phyloP scores from a whole-genome alignment of 1,140 invertebrate genomes.

The Chironomus tepperi region DNA sequence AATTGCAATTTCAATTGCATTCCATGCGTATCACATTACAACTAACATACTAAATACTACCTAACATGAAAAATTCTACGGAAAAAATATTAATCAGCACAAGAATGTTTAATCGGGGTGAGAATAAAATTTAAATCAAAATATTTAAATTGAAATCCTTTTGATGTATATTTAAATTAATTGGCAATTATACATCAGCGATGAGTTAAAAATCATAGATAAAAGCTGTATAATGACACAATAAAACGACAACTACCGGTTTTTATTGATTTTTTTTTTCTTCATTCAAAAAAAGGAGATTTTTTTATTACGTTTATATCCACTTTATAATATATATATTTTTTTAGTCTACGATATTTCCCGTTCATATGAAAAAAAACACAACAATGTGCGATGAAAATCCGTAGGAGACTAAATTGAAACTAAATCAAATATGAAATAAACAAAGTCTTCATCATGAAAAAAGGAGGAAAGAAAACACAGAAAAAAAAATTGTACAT shows the following conservation, averaged over 20 bases:
- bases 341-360: background rate
- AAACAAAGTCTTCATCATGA: constrained; percentile 20
- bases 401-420: constrained; percentile 17
- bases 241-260: constrained; percentile 11
- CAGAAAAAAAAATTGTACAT: constrained; percentile 1
- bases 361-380: background rate
- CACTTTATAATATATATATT: background rate
- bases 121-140: too few species aligned
- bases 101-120: background rate
- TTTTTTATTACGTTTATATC: background rate
- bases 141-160: too few species aligned
- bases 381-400: constrained; percentile 14
- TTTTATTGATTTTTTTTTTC: constrained; percentile 9
- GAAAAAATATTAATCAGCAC: background rate
- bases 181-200: too few species aligned
- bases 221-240: background rate
- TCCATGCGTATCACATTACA: constrained; percentile 19
- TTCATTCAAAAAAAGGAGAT: background rate
- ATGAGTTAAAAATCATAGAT: too few species aligned
- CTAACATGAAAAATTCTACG: background rate
- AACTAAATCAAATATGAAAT: constrained; percentile 24
- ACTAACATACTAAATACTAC: background rate
- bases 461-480: background rate
- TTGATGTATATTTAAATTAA: too few species aligned
- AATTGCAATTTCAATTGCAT: background rate